Evolutionary conservation across 1,140 invertebrate genomes (phyloP), one percentile per base, ranked within the genome.

Genomic region (Sitodiplosis mosellana): DNA sequence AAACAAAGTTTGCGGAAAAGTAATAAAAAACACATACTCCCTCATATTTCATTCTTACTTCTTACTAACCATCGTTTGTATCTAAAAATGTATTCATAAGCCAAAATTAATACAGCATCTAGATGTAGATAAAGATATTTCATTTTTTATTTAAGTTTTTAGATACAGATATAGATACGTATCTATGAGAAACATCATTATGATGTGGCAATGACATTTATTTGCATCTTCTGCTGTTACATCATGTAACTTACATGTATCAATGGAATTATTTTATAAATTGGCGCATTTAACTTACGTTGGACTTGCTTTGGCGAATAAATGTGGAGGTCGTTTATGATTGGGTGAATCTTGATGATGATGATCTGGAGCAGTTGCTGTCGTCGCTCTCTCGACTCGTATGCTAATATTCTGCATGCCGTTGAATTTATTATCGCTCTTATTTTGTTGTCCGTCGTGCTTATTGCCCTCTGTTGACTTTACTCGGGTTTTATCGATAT

Each of bases 361-460:
- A 43, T 43, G 41, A 43, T 43, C 11, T 17, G 15, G n/a, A 18
- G 41, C 10, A 14, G 36, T n/a, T 18, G n/a, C 41, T 6, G n/a
- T n/a, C n/a, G n/a, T 43, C 11, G 41, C 5, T 43, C 41, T 18
- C 18, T 43, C 41, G 20, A 43, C 41, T 18, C 41, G 18, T 43
- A 43, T 43, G 10, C 41, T n/a, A 43, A 43, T 18, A 18, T 43
- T 18, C 18, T 43, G 41, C 41, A 43, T 43, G 41, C n/a, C 41
- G 41, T 43, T 12, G 41, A 43, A 43, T 43, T 43, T 43, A 43
- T 43, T 43, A 43, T 20, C 18, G 41, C 20, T n/a, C n/a, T 43
- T 43, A 43, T 43, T 18, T n/a, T 12, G 10, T n/a, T 12, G n/a
- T 18, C 20, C 20, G 37, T 18, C 14, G 6, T 21, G 11, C 4